These are phyloP conservation scores for Aspiorhynchus laticeps DNA, from an alignment of 2,113 vertebrate species.

Conservation along the genomic window DNA sequence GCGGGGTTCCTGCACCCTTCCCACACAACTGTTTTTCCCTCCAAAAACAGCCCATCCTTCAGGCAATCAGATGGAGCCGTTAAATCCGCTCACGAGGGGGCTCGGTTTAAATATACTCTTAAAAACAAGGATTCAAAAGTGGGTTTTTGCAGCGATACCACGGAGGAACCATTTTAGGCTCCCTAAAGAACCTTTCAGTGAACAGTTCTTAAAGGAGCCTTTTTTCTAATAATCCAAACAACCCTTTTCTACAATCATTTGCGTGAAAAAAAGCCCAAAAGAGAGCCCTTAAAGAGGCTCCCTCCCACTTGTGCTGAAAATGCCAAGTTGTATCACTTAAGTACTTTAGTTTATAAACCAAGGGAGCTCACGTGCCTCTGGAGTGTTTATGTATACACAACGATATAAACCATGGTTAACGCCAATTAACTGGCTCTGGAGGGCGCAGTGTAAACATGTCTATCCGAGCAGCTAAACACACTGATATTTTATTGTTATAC, in stretches of 20 bases:
- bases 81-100: neutral
- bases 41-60: constrained; percentile 10
- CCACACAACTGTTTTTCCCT: constrained; percentile 44
- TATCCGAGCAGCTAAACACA: constrained; percentile 15
- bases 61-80: constrained; percentile 27
- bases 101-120: neutral
- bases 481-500: neutral
- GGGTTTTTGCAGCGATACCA: too few relatives aligned
- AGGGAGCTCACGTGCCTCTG: neutral
- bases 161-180: too few relatives aligned
- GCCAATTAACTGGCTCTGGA: neutral
- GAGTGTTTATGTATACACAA: constrained; percentile 36
- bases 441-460: constrained; percentile 27
- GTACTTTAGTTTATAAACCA: constrained; percentile 5
- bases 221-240: neutral
- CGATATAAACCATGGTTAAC: neutral
- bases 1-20: constrained; percentile 48
- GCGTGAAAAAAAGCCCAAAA: neutral
- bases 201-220: too few relatives aligned
- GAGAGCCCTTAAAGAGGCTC: neutral
- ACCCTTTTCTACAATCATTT: neutral
- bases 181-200: too few relatives aligned
- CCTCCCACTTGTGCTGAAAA: constrained; percentile 2
- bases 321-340: neutral
- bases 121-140: too few relatives aligned